Base-by-base conservation (phyloP, 2,113 vertebrate species). In the Cottus gobio region DNA sequence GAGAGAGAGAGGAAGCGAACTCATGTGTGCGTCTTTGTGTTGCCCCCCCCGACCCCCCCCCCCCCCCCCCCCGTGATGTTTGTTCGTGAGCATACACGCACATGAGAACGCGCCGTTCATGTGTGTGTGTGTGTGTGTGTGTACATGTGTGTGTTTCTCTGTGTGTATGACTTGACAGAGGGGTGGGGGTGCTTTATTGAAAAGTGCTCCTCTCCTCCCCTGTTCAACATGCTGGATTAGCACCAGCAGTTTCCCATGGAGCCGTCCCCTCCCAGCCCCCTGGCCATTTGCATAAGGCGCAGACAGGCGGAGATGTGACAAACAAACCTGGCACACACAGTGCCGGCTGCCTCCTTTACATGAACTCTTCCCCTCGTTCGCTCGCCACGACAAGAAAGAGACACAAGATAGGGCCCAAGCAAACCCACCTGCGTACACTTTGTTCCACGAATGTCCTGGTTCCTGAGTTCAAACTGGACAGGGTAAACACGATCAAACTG, bases 191-290 rank as follows among this genome's bases (percentile, higher is more conserved):
- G 87, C 83, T 89, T 91, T 85, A 92, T 89, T 95, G 93, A 94
- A 94, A 93, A 91, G 92, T 93, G 77, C 89, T 92, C 88, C 81
- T 93, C 90, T 93, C 89, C 93, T 93, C 91, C 92, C 89, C 94
- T 93, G 92, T 94, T 93, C 91, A 94, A 94, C 93, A 93, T 94
- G 88, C 91, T 94, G 94, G 95, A 95, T 95, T 95, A 95, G 92
- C 93, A 94, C 91, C 91, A 93, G 91, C 91, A 94, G 92, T 94
- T 95, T 95, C 95, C 95, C 95, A 95, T 94, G 94, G 93, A 92
- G 89, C 86, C 58, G 86, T 81, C 77, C 77, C 77, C 84, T 78
- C 86, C 86, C 89, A 65, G 60, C 83, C 76, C 87, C 85, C 85
- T 83, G 67, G 46, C 58, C 85, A 95, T 95, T 95, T 94, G 93